Evolutionary conservation across 2,888 invertebrate species (phyloP).

Genomic region (Tinea trinotella): DNA sequence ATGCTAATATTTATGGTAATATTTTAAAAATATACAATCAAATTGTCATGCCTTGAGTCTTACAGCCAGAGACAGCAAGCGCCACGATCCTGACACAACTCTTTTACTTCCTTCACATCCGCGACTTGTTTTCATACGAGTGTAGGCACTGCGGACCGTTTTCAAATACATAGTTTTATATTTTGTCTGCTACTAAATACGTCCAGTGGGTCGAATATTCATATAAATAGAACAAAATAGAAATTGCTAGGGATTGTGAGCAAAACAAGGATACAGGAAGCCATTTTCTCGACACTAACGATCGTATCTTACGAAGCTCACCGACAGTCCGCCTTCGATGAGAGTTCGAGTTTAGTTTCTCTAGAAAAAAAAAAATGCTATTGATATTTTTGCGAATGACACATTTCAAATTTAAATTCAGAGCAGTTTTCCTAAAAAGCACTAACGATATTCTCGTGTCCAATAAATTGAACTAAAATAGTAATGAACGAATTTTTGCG

Average conservation of each 20-base stretch:
- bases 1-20: no score
- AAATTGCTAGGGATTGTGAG: constrained; percentile 23
- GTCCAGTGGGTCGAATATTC: background rate
- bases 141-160: no score
- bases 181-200: no score
- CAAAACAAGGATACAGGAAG: constrained; percentile 51
- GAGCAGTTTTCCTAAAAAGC: no score
- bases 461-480: background rate
- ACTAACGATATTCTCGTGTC: background rate
- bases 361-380: background rate
- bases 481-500: background rate
- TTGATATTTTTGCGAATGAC: background rate
- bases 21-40: no score
- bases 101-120: no score
- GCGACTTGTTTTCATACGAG: no score
- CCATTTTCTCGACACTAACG: constrained; percentile 46
- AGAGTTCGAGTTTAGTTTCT: constrained; percentile 32
- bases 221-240: background rate
- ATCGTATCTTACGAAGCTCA: constrained; percentile 32
- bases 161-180: no score
- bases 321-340: constrained; percentile 33
- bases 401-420: background rate
- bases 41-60: no score
- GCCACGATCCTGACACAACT: no score
- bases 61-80: no score